These are phyloP conservation scores for Agrotis puta DNA, from an alignment of 2,888 invertebrate genomes.

Conservation along the genomic window DNA sequence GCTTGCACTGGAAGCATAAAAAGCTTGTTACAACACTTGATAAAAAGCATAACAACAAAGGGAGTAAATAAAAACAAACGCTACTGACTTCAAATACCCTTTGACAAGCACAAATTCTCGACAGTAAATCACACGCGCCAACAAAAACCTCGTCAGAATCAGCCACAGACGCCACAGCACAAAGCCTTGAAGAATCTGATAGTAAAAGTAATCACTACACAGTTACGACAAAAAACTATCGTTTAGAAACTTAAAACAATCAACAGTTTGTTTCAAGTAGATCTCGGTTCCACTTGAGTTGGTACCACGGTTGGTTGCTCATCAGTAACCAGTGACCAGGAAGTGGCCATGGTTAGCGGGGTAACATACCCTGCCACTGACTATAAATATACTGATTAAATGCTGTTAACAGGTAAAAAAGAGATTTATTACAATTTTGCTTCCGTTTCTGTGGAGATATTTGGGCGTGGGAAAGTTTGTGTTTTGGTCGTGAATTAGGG, in stretches of 20 bases:
- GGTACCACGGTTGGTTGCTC: slow-evolving; percentile 63
- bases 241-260: slow-evolving; percentile 65
- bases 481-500: not conserved
- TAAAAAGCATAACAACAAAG: not conserved
- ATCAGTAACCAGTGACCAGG: slow-evolving; percentile 66
- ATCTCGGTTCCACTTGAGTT: slow-evolving; percentile 57
- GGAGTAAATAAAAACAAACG: too few relatives aligned
- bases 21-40: too few relatives aligned
- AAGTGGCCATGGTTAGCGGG: slow-evolving; percentile 60
- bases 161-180: not conserved
- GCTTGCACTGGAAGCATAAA: too few relatives aligned
- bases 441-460: slow-evolving; percentile 38
- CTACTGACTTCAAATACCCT: not conserved
- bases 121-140: not conserved
- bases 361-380: slow-evolving; percentile 57
- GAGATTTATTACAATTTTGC: slow-evolving; percentile 51
- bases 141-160: slow-evolving; percentile 3
- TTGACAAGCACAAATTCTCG: not conserved
- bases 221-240: slow-evolving; percentile 53
- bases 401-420: slow-evolving; percentile 16
- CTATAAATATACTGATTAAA: slow-evolving; percentile 58
- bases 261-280: slow-evolving; percentile 55
- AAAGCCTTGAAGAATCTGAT: slow-evolving; percentile 41
- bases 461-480: slow-evolving; percentile 27
- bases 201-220: slow-evolving; percentile 54